These are phyloP conservation scores for Didymodactylos carnosus DNA, from an alignment of 2,888 invertebrate species.

Conservation along the genomic window DNA sequence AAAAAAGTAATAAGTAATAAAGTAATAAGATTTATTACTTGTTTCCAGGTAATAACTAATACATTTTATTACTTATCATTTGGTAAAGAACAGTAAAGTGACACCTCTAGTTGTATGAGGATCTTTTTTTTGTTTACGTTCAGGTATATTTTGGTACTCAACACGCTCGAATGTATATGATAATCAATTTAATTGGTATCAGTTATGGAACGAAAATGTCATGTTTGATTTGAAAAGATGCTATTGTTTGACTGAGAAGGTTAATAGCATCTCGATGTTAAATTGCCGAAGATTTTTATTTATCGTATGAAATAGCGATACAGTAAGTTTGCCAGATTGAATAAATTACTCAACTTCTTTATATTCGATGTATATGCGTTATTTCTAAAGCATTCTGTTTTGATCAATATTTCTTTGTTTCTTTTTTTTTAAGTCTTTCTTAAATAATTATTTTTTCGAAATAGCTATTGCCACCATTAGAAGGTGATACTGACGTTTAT, in stretches of 20 bases:
- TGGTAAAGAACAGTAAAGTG: no score
- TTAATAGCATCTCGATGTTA: constrained; percentile 57
- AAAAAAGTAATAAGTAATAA: no score
- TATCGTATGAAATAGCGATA: constrained; percentile 46
- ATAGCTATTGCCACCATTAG: no score
- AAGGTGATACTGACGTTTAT: no score
- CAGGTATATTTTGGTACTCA: constrained; percentile 69
- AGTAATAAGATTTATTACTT: no score
- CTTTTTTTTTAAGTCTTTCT: neutral
- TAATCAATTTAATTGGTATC: constrained; percentile 68
- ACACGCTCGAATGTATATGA: constrained; percentile 79
- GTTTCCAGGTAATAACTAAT: no score
- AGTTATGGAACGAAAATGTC: constrained; percentile 61
- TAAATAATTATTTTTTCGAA: no score
- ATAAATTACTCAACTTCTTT: neutral
- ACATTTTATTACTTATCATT: no score
- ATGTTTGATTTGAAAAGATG: constrained; percentile 14
- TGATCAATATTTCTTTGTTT: neutral
- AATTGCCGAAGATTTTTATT: constrained; percentile 92
- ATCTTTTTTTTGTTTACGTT: constrained; percentile 15
- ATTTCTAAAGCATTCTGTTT: neutral
- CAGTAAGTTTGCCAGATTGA: no score
- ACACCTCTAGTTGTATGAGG: no score
- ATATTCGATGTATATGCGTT: neutral
- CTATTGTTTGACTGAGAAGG: constrained; percentile 5